Evolutionary conservation across 1,140 invertebrate species (phyloP).

Genomic region (Calephelis virginiensis): DNA sequence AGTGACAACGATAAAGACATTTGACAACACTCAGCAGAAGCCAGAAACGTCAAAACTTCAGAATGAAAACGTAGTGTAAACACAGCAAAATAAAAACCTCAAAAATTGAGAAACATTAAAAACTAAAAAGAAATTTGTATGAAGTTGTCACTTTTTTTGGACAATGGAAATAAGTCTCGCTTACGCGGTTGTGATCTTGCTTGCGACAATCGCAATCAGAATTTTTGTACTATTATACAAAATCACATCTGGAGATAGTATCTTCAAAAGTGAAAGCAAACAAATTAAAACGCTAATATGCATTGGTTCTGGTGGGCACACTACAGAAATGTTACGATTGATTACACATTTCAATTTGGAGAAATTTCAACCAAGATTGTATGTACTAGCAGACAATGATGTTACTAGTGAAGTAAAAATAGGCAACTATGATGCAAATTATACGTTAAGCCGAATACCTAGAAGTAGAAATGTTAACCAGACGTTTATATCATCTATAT

Average conservation of each 20-base stretch:
- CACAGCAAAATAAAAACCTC: too few species aligned
- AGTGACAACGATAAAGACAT: too few species aligned
- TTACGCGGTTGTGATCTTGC: not conserved
- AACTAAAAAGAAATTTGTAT: not conserved
- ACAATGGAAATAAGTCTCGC: not conserved
- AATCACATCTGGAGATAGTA: conserved; percentile 41
- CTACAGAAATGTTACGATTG: conserved; percentile 91
- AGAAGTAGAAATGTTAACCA: conserved; percentile 94
- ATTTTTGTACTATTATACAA: conserved; percentile 44
- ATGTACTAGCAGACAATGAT: conserved; percentile 90
- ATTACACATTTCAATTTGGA: conserved; percentile 79
- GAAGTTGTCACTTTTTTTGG: not conserved
- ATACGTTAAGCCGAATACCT: conserved; percentile 83
- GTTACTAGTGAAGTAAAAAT: conserved; percentile 85
- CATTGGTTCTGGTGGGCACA: conserved; percentile 85
- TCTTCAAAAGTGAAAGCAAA: conserved; percentile 30
- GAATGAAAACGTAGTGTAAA: too few species aligned
- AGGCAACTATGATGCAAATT: conserved; percentile 74
- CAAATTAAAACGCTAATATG: conserved; percentile 64
- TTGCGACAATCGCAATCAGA: conserved; percentile 24
- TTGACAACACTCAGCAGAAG: too few species aligned
- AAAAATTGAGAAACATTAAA: not conserved
- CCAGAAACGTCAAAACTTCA: too few species aligned
- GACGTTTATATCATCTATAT: conserved; percentile 88
- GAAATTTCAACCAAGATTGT: conserved; percentile 85